These are phyloP conservation scores for Apeltes quadracus DNA, from an alignment of 2,113 vertebrate species.

Conservation along the genomic window DNA sequence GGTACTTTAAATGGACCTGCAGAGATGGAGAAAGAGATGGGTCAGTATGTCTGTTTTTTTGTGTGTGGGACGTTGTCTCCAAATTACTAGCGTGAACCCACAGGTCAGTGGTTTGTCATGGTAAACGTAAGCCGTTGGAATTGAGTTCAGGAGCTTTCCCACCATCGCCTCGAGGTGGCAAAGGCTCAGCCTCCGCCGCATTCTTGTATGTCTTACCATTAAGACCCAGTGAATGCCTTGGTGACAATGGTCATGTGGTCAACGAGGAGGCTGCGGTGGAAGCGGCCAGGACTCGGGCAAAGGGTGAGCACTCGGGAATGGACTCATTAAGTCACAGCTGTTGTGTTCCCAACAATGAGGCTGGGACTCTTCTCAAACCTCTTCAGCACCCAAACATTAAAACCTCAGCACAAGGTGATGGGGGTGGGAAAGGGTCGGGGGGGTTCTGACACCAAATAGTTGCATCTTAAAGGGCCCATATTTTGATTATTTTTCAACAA, in stretches of 20 bases:
- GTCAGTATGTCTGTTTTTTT: slow-evolving; percentile 17
- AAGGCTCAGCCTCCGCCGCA: slow-evolving; percentile 64
- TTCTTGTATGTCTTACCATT: slow-evolving; percentile 79
- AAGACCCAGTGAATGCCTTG: slow-evolving; percentile 74
- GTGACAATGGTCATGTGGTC: slow-evolving; percentile 79
- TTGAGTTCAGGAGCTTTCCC: slow-evolving; percentile 74
- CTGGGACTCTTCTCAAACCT: slow-evolving; percentile 54
- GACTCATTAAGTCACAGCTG: slow-evolving; percentile 80
- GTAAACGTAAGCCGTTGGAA: slow-evolving; percentile 75
- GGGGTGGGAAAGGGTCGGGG: neutral
- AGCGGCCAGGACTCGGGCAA: slow-evolving; percentile 70
- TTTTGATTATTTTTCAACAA: too few species aligned
- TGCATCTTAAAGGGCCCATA: too few species aligned
- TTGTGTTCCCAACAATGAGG: slow-evolving; percentile 73
- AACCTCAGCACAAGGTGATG: slow-evolving; percentile 45
- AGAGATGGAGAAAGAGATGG: slow-evolving; percentile 12
- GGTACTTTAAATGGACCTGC: slow-evolving; percentile 7
- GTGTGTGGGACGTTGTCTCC: slow-evolving; percentile 51
- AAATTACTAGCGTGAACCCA: slow-evolving; percentile 66
- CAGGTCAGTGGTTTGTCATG: slow-evolving; percentile 71
- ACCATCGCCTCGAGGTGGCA: slow-evolving; percentile 63
- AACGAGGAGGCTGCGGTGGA: slow-evolving; percentile 68
- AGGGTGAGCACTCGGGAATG: slow-evolving; percentile 71
- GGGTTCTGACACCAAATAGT: slow-evolving; percentile 28
- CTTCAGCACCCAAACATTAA: slow-evolving; percentile 55